Evolutionary conservation across 2,888 invertebrate species (phyloP), one percentile per base, ranked within the genome.

Genomic region (Agonopterix arenella): DNA sequence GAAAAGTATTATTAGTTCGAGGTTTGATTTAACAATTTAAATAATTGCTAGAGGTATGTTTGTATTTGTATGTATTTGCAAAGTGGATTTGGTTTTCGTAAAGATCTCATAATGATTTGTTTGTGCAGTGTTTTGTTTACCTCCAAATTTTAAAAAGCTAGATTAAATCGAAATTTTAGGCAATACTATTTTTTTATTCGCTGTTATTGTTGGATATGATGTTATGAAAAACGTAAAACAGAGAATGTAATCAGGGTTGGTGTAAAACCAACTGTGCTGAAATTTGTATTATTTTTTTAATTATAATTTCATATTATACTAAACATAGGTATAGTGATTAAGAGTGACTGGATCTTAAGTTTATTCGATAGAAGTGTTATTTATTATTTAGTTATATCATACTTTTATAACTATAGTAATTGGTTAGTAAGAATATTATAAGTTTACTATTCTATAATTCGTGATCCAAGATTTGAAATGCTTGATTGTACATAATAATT

Each of bases 51-150:
- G 75, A 69, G 74, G 80, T 84, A 80, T 78, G 77, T 65, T 74
- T 80, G 50, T 50, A 41, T 48, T 46, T 53, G 82, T 84, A 79
- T 68, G 80, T 84, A 80, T 74, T 78, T 68, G 77, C 71, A 72
- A 70, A 70, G 83, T 79, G 80, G 77, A 80, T 85, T 89, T 86
- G 88, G 89, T 89, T 89, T 89, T 89, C 89, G 84, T 85, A 78
- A 88, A 88, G 89, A 89, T 89, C 89, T 89, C 89, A 89, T 88
- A 86, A 64, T 28, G 80, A 80, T 83, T 88, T 85, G 86, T 89
- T 89, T 89, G 88, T 88, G 88, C 84, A 89, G 89, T 86, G 88
- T 89, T 89, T 84, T 88, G 82, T 86, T 89, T 80, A 84, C 83
- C 80, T 80, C 85, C 70, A 88, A 88, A 89, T 86, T 89, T 89